These are phyloP conservation scores for Tetragonisca angustula DNA, from an alignment of 2,888 invertebrate genomes.

Conservation along the genomic window DNA sequence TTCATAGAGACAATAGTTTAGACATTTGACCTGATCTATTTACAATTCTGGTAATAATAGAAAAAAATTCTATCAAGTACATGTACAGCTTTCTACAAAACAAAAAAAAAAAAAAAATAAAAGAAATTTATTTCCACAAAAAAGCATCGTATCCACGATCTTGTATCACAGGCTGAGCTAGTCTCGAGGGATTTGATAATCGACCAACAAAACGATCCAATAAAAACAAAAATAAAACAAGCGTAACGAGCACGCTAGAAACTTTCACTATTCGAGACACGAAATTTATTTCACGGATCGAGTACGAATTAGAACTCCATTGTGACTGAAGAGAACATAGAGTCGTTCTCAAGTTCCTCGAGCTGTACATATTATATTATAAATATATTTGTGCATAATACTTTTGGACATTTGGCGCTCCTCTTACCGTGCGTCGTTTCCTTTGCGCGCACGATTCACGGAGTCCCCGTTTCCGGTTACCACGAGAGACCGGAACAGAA, in stretches of 20 bases:
- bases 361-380: conserved; percentile 62
- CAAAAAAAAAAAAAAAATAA: background rate
- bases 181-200: conserved; percentile 57
- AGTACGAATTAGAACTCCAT: background rate
- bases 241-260: background rate
- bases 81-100: conserved; percentile 1
- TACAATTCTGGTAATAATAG: too few relatives aligned
- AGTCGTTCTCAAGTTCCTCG: conserved; percentile 58
- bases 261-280: background rate
- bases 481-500: too few relatives aligned
- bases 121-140: background rate
- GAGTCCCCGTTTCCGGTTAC: conserved; percentile 11
- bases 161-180: conserved; percentile 7
- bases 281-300: background rate
- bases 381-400: background rate
- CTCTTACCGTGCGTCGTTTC: conserved; percentile 34
- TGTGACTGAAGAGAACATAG: background rate
- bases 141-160: background rate
- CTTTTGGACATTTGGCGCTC: conserved; percentile 46
- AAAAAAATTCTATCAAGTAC: background rate
- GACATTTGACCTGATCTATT: too few relatives aligned
- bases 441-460: conserved; percentile 19
- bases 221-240: background rate
- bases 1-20: too few relatives aligned
- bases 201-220: background rate